These are phyloP conservation scores for Ceyx margarethae DNA, from an alignment of 2,113 vertebrate genomes.

Conservation along the genomic window DNA sequence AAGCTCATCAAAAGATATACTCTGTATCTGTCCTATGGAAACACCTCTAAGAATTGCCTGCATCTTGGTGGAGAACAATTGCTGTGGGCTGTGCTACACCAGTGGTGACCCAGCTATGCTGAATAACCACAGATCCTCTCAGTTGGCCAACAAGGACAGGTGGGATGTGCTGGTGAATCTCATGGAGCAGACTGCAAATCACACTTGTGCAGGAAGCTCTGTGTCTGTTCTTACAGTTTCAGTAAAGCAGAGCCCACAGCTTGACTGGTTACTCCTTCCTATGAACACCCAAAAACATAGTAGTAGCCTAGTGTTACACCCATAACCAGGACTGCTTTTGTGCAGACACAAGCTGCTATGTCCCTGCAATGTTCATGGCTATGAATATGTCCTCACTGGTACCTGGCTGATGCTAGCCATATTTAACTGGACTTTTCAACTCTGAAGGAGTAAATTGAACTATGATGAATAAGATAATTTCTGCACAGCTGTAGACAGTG, in stretches of 20 bases:
- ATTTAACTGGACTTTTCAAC: neutral
- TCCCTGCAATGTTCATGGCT: neutral
- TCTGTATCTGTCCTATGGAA: neutral
- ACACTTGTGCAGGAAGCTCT: neutral
- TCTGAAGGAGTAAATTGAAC: neutral
- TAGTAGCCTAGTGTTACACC: fast-evolving
- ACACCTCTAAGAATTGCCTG: neutral
- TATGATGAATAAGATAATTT: neutral
- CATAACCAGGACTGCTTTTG: neutral
- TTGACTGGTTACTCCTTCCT: neutral
- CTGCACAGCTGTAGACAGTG: neutral
- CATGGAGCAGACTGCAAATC: fast-evolving
- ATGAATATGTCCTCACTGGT: neutral
- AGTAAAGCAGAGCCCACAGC: neutral
- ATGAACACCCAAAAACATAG: neutral
- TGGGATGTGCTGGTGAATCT: neutral
- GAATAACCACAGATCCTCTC: neutral
- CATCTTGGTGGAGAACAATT: neutral
- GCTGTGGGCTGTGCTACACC: neutral
- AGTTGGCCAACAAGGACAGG: neutral
- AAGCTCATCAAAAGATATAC: neutral
- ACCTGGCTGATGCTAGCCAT: neutral
- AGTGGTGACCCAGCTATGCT: neutral
- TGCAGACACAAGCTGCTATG: neutral
- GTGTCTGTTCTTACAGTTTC: neutral